phyloP scores from a whole-genome alignment of 2,888 invertebrate species.

The Mayetiola destructor region DNA sequence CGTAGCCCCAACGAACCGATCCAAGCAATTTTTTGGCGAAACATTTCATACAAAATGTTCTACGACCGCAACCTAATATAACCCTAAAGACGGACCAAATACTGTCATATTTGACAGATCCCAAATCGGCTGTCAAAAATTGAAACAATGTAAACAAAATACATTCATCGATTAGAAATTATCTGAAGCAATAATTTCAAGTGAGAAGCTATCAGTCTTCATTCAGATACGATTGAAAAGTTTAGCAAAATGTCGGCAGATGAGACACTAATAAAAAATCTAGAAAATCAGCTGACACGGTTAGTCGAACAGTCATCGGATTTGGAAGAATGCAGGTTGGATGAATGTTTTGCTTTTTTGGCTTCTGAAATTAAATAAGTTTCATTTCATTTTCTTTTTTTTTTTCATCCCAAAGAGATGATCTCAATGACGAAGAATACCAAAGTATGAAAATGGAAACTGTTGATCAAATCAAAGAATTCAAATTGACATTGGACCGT shows the following conservation, averaged over 20 bases:
- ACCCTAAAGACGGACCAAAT: background rate
- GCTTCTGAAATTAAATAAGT: background rate
- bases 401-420: slow-evolving; percentile 42
- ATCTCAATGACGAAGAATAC: slow-evolving; percentile 49
- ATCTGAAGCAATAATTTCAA: no score
- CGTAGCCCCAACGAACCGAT: no score
- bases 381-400: slow-evolving; percentile 13
- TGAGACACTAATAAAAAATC: slow-evolving; percentile 33
- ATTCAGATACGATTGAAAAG: no score
- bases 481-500: slow-evolving; percentile 46
- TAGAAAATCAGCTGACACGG: slow-evolving; percentile 52
- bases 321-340: slow-evolving; percentile 52
- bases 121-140: background rate
- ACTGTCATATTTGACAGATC: background rate
- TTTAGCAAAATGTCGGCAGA: slow-evolving; percentile 22
- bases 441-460: slow-evolving; percentile 53
- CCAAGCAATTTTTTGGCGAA: no score
- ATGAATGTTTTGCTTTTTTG: slow-evolving; percentile 7
- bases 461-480: slow-evolving; percentile 53
- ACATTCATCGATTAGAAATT: no score
- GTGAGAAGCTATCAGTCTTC: no score
- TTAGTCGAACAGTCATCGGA: slow-evolving; percentile 53
- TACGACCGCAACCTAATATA: background rate
- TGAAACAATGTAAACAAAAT: no score
- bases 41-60: background rate